phyloP scores from a whole-genome alignment of 2,888 invertebrate species.

The Halictus quadricinctus region DNA sequence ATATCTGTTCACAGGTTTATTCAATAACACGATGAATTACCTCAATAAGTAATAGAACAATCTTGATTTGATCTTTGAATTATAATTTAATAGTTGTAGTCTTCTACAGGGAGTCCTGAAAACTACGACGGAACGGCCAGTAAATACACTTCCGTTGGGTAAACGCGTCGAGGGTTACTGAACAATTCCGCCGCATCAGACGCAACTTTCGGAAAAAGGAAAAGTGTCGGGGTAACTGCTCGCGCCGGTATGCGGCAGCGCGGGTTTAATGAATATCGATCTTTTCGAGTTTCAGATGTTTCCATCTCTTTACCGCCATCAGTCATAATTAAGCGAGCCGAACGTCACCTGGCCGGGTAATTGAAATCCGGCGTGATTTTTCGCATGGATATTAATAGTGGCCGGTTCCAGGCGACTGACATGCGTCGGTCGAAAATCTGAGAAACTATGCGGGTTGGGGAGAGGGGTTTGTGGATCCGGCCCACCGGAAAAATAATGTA shows the following conservation, averaged over 20 bases:
- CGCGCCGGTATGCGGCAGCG: not conserved
- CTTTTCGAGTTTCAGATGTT: not conserved
- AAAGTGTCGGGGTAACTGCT: not conserved
- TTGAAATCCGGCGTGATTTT: constrained; percentile 21
- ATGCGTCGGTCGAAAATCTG: constrained; percentile 15
- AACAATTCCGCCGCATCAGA: not conserved
- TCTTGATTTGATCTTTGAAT: no score
- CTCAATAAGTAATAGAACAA: no score
- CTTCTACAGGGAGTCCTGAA: not conserved
- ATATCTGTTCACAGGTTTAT: no score
- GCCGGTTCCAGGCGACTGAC: not conserved
- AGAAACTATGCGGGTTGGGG: not conserved
- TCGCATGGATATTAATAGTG: constrained; percentile 34
- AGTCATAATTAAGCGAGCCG: constrained; percentile 27
- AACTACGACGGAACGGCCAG: not conserved
- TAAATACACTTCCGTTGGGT: not conserved
- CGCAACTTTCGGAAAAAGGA: not conserved
- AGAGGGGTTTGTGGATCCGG: no score
- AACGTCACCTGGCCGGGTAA: not conserved
- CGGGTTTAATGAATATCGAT: constrained; percentile 32
- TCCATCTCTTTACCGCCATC: constrained; percentile 29
- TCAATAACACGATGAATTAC: no score
- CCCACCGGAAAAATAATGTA: constrained; percentile 3
- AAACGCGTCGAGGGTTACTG: not conserved
- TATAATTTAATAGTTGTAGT: not conserved